Percentiles rank a stretch among this genome's conserved stretches.
These are phyloP conservation scores for Argya squamiceps DNA, from an alignment of 2,797 vertebrate species.

Conservation along the genomic window DNA sequence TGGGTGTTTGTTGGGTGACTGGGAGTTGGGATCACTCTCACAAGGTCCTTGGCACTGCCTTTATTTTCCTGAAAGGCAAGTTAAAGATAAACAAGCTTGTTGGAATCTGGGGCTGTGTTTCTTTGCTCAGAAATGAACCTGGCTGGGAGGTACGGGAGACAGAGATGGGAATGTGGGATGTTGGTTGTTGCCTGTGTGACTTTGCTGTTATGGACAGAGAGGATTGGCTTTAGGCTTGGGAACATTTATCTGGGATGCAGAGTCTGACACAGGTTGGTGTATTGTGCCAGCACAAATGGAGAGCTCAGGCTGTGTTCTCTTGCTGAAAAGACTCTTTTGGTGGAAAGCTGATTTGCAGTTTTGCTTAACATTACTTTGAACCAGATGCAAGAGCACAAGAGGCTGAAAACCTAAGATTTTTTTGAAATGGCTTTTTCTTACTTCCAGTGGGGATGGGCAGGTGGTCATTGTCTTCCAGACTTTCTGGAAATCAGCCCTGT, in stretches of 20 bases:
- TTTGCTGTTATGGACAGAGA: background rate
- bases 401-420: background rate
- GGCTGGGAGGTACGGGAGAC: background rate
- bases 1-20: background rate
- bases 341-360: background rate
- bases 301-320: background rate
- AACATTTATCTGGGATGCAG: background rate
- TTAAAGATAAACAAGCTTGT: background rate
- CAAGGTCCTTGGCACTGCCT: background rate
- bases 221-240: background rate
- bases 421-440: background rate
- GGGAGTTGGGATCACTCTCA: background rate
- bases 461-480: rapidly evolving
- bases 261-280: background rate
- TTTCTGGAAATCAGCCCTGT: background rate
- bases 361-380: background rate
- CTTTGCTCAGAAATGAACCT: background rate
- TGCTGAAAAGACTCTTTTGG: background rate
- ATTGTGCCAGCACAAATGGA: background rate
- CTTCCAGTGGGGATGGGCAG: background rate
- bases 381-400: background rate
- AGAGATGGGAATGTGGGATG: background rate
- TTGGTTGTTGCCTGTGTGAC: background rate
- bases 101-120: background rate
- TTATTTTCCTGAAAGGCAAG: background rate